Evolutionary conservation across 2,888 invertebrate species (phyloP).

Genomic region (Falcaria lacertinaria): DNA sequence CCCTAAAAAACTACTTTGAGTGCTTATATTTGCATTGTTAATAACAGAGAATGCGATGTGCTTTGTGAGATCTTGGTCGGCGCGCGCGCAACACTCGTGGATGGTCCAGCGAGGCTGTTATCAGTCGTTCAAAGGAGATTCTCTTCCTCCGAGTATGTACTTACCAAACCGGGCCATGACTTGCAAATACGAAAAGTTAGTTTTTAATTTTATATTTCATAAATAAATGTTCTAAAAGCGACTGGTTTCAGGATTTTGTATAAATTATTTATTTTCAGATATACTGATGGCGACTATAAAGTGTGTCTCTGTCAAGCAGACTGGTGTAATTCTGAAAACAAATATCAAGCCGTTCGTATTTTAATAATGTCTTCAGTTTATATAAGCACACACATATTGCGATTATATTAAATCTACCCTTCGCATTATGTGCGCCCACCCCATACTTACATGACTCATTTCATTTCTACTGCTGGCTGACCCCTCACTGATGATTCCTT

Average conservation of each 20-base stretch:
- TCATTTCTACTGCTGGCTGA: constrained; percentile 18
- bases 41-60: constrained; percentile 60
- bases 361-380: constrained; percentile 5
- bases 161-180: constrained; percentile 55
- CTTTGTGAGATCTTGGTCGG: constrained; percentile 63
- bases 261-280: constrained; percentile 51
- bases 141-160: constrained; percentile 36
- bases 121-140: constrained; percentile 34
- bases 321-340: constrained; percentile 53
- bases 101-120: constrained; percentile 71
- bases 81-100: constrained; percentile 59
- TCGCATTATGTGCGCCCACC: constrained; percentile 7
- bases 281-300: constrained; percentile 56
- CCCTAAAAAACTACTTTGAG: too few species aligned
- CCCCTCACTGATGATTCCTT: constrained; percentile 42
- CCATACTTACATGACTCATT: constrained; percentile 6
- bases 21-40: not conserved
- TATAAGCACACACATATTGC: constrained; percentile 7
- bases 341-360: not conserved
- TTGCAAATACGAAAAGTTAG: constrained; percentile 54
- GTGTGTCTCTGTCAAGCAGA: constrained; percentile 64
- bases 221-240: not conserved
- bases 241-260: too few species aligned
- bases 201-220: not conserved
- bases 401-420: constrained; percentile 7